Evolutionary conservation across 2,113 vertebrate genomes (phyloP).

Genomic region (Eretmochelys imbricata): DNA sequence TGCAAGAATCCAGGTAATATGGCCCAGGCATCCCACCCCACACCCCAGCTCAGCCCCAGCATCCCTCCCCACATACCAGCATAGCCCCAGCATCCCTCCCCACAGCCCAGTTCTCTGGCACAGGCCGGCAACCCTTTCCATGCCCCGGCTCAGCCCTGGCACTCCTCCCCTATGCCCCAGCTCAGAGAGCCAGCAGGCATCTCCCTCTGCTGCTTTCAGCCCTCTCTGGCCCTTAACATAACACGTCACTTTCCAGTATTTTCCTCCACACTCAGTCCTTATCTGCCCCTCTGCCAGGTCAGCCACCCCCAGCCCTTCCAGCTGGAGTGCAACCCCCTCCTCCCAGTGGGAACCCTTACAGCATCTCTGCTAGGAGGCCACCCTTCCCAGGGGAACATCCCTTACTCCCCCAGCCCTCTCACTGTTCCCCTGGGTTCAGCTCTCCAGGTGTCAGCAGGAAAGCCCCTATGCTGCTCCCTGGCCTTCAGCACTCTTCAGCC

Average conservation of each 20-base stretch:
- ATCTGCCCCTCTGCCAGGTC: background rate
- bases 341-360: background rate
- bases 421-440: background rate
- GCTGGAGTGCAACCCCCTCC: background rate
- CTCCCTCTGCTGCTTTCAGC: background rate
- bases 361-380: background rate
- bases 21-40: rapidly evolving
- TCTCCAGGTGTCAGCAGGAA: background rate
- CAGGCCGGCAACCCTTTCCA: too few species aligned
- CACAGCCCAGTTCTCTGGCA: background rate
- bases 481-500: background rate
- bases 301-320: background rate
- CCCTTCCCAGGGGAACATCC: background rate
- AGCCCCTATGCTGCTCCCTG: background rate
- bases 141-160: too few species aligned
- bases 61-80: background rate
- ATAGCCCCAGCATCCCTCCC: too few species aligned
- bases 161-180: too few species aligned
- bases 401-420: too few species aligned
- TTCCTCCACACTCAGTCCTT: background rate
- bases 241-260: background rate
- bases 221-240: background rate
- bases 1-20: background rate
- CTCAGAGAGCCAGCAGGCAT: background rate
- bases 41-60: background rate